phyloP scores from a whole-genome alignment of 2,113 vertebrate genomes.

The Thamnophis sirtalis region DNA sequence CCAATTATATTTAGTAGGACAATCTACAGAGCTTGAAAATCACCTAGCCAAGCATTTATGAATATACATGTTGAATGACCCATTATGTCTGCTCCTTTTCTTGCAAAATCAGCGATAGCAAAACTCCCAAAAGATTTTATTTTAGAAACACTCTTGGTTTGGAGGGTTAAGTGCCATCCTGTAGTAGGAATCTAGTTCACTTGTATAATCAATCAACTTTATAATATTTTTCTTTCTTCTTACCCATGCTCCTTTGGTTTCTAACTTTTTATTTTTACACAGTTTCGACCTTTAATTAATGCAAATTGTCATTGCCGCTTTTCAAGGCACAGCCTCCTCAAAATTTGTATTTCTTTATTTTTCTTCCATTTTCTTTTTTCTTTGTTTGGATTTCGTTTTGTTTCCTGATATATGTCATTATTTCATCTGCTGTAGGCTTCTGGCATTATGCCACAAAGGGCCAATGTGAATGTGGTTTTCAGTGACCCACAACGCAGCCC shows the following conservation, averaged over 20 bases:
- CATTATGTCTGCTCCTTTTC: neutral
- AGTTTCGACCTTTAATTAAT: neutral
- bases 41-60: neutral
- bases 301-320: neutral
- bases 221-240: neutral
- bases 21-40: neutral
- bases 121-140: neutral
- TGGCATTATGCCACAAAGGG: neutral
- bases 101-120: neutral
- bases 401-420: neutral
- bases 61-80: neutral
- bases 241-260: neutral
- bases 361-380: neutral
- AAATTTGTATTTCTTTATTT: neutral
- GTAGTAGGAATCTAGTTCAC: neutral
- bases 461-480: conserved; percentile 27
- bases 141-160: neutral
- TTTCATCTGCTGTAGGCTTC: conserved; percentile 25
- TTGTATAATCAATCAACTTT: neutral
- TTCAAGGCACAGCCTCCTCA: neutral
- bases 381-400: neutral
- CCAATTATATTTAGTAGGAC: neutral
- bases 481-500: conserved; percentile 11
- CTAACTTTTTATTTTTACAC: neutral
- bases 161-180: neutral